Percentiles rank a stretch among this genome's conserved stretches.
These are phyloP conservation scores for Andrena flavipes DNA, from an alignment of 2,888 invertebrate genomes.

Conservation along the genomic window DNA sequence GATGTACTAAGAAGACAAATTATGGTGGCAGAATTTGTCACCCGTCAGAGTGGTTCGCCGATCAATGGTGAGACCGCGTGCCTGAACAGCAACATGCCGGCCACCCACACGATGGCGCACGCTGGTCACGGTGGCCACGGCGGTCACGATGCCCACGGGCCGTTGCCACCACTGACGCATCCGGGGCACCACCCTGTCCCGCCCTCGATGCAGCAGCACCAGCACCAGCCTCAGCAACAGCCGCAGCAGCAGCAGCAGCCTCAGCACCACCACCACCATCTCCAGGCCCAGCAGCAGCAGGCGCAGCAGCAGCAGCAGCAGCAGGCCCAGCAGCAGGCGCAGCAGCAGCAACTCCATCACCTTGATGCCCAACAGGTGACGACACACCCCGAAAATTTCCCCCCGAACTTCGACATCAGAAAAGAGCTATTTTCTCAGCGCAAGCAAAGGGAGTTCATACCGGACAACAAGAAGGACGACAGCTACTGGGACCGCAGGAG, in stretches of 20 bases:
- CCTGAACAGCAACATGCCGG: constrained; percentile 85
- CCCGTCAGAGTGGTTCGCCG: constrained; percentile 90
- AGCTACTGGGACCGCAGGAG: constrained; percentile 98
- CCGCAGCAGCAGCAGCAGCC: constrained; percentile 68
- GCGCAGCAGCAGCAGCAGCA: constrained; percentile 84
- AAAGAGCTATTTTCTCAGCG: constrained; percentile 95
- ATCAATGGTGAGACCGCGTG: constrained; percentile 89
- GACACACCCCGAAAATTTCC: constrained; percentile 79
- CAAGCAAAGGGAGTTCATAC: constrained; percentile 98
- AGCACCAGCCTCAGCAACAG: constrained; percentile 75
- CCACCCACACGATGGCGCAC: constrained; percentile 83
- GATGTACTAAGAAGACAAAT: constrained; percentile 86
- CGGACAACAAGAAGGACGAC: constrained; percentile 98
- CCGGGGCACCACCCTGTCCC: constrained; percentile 78
- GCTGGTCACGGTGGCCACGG: constrained; percentile 78
- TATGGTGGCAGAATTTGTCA: constrained; percentile 95
- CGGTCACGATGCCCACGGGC: constrained; percentile 78
- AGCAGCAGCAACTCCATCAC: constrained; percentile 74
- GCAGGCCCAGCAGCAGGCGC: constrained; percentile 65
- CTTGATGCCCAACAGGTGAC: constrained; percentile 83
- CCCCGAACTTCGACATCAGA: constrained; percentile 85
- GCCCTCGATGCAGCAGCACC: constrained; percentile 72
- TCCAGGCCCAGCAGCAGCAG: constrained; percentile 67
- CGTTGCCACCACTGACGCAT: constrained; percentile 80
- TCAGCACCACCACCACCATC: constrained; percentile 72